These are phyloP conservation scores for Ceratina japonica DNA, from an alignment of 1,140 invertebrate species.

Conservation along the genomic window DNA sequence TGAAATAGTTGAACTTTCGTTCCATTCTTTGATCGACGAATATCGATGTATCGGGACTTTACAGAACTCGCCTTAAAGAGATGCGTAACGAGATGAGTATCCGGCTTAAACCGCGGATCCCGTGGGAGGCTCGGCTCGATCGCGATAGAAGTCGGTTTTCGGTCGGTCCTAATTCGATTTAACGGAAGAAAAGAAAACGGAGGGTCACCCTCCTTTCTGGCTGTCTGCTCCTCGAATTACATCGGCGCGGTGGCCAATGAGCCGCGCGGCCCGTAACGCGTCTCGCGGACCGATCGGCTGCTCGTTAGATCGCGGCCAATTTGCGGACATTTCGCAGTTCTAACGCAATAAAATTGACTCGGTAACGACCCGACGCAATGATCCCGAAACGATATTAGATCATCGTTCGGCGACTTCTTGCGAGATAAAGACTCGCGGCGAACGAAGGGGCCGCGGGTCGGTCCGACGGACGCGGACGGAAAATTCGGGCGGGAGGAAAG, in stretches of 20 bases:
- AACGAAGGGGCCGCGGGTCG: not conserved
- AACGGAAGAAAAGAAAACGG: conserved; percentile 55
- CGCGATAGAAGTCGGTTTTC: conserved; percentile 55
- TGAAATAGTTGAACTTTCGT: too few species aligned
- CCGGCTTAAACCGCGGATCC: too few species aligned
- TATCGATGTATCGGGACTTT: not conserved
- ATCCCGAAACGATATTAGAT: too few species aligned
- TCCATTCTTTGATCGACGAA: too few species aligned
- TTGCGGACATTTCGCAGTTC: conserved; percentile 40
- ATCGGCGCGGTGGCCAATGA: conserved; percentile 60
- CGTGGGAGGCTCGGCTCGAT: not conserved
- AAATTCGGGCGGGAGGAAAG: not conserved
- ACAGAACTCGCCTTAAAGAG: too few species aligned
- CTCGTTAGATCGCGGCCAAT: conserved; percentile 48
- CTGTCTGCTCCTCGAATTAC: conserved; percentile 63
- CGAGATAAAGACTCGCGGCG: too few species aligned
- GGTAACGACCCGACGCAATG: not conserved
- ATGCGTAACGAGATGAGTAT: too few species aligned
- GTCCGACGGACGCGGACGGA: too few species aligned
- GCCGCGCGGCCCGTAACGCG: conserved; percentile 61
- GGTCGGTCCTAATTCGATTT: conserved; percentile 68
- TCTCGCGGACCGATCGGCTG: conserved; percentile 35
- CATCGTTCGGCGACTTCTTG: too few species aligned
- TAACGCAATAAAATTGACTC: conserved; percentile 28
- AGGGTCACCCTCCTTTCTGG: conserved; percentile 26